Evolutionary conservation across 2,888 invertebrate species (phyloP).

Genomic region (Resseliella maxima): DNA sequence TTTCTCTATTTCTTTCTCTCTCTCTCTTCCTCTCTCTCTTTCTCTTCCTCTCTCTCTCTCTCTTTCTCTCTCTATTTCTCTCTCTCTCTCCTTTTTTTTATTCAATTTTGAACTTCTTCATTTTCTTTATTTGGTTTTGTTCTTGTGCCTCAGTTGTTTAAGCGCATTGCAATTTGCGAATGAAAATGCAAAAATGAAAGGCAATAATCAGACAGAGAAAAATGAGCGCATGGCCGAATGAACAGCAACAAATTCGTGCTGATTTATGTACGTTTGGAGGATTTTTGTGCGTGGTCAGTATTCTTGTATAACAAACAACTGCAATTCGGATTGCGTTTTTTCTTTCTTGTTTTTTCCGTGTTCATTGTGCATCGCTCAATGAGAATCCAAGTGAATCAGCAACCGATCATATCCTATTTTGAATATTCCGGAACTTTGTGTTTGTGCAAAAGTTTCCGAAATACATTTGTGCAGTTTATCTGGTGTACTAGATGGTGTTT

Average conservation of each 20-base stretch:
- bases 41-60: not conserved
- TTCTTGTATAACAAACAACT: not conserved
- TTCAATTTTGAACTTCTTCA: not conserved
- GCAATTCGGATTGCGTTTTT: not conserved
- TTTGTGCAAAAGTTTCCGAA: not conserved
- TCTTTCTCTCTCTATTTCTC: not conserved
- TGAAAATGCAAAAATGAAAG: not conserved
- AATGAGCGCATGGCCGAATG: not conserved
- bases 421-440: no score
- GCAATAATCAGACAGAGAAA: not conserved
- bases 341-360: no score
- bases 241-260: not conserved
- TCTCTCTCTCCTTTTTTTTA: not conserved
- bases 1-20: not conserved
- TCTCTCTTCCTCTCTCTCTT: not conserved
- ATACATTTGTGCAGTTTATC: not conserved
- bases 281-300: conserved; percentile 16
- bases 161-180: not conserved
- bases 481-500: not conserved
- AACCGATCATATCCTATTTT: no score
- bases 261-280: not conserved
- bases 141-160: not conserved
- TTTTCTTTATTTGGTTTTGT: conserved; percentile 29
- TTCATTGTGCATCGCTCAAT: no score
- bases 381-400: no score